A percentile compares a stretch with the other conserved stretches of the same genome.
Evolutionary conservation across 2,113 vertebrate species (phyloP).

Genomic region (Channa argus): DNA sequence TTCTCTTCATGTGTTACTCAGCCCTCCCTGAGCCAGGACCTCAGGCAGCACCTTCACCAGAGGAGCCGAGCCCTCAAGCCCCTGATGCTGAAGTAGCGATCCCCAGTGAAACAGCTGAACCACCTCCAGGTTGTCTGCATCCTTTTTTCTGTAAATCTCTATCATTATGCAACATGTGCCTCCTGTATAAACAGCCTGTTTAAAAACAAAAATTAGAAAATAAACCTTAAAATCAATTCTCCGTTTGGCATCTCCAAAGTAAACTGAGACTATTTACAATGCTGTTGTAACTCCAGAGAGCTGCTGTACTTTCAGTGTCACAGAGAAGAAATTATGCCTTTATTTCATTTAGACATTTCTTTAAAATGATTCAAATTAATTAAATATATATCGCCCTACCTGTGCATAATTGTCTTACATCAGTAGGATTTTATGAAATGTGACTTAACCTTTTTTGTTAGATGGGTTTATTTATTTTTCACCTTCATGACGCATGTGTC

Average conservation of each 20-base stretch:
- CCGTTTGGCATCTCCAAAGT: too few relatives aligned
- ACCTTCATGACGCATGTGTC: background rate
- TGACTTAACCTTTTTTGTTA: too few relatives aligned
- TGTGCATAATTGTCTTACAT: too few relatives aligned
- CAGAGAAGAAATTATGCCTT: too few relatives aligned
- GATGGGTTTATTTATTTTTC: too few relatives aligned
- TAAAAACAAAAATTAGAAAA: background rate
- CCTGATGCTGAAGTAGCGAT: slow-evolving; percentile 33
- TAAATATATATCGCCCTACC: too few relatives aligned
- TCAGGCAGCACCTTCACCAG: slow-evolving; percentile 26
- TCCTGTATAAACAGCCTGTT: slow-evolving; percentile 17
- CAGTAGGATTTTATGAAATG: too few relatives aligned
- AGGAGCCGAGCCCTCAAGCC: slow-evolving; percentile 32
- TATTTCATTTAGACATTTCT: too few relatives aligned
- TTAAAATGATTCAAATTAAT: too few relatives aligned
- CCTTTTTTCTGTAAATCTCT: background rate
- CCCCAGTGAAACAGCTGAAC: slow-evolving; percentile 45
- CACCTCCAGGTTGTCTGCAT: slow-evolving; percentile 63
- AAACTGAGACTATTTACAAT: too few relatives aligned
- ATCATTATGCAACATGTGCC: slow-evolving; percentile 11
- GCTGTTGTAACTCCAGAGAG: too few relatives aligned
- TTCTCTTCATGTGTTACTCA: slow-evolving; percentile 31
- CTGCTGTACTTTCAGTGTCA: too few relatives aligned
- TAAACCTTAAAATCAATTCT: background rate
- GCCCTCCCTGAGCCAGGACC: slow-evolving; percentile 41